A percentile compares a stretch with the other conserved stretches of the same genome.
These are phyloP conservation scores for Xylophagus ater DNA, from an alignment of 2,888 invertebrate species.

Conservation along the genomic window DNA sequence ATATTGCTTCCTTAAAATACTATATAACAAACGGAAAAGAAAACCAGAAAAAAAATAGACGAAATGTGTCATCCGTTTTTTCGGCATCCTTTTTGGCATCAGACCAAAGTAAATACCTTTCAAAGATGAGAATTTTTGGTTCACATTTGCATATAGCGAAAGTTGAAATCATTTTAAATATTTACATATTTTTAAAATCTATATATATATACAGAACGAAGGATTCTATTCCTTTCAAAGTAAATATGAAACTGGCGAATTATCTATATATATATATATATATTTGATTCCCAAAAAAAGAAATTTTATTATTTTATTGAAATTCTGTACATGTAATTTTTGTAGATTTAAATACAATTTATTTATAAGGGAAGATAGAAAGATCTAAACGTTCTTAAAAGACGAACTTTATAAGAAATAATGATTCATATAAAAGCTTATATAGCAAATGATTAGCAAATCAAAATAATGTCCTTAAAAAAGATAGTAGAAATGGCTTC, in stretches of 20 bases:
- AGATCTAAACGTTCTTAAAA: background rate
- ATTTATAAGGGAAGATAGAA: background rate
- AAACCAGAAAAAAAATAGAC: constrained; percentile 3
- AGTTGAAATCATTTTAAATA: constrained; percentile 12
- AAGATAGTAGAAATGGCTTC: background rate
- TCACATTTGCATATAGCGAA: constrained; percentile 13
- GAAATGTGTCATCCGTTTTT: constrained; percentile 11
- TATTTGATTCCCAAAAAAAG: background rate
- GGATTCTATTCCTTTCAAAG: background rate
- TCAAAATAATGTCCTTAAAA: background rate
- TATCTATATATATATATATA: too few species aligned
- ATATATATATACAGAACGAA: too few species aligned
- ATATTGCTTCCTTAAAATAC: background rate
- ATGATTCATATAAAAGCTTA: background rate
- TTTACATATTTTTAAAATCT: too few species aligned
- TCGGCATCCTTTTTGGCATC: background rate
- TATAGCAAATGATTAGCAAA: background rate
- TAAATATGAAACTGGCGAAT: background rate
- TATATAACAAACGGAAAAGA: background rate
- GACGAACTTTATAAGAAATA: background rate
- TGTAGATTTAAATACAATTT: background rate
- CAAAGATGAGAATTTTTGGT: constrained; percentile 8
- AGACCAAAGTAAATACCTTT: constrained; percentile 3
- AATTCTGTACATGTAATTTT: constrained; percentile 12
- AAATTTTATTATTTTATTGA: constrained; percentile 15